These are phyloP conservation scores for Galerucella nymphaeae DNA, from an alignment of 2,888 invertebrate species.

Conservation along the genomic window DNA sequence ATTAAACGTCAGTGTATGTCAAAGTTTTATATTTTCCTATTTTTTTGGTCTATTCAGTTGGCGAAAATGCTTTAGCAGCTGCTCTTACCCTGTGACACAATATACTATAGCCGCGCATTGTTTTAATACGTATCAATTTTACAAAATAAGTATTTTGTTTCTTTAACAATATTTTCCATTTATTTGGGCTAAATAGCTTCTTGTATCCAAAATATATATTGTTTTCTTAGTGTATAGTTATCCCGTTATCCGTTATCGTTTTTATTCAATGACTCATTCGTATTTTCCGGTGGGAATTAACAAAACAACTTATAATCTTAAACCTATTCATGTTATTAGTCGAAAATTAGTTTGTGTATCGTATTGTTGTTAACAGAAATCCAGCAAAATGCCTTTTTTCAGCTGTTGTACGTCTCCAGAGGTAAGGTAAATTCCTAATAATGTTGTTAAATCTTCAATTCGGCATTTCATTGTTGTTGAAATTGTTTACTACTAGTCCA, in stretches of 20 bases:
- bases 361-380: neutral
- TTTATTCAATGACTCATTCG: neutral
- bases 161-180: no score
- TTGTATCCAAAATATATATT: neutral
- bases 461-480: neutral
- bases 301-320: neutral
- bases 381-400: neutral
- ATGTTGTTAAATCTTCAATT: neutral
- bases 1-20: no score
- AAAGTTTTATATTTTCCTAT: no score
- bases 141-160: no score
- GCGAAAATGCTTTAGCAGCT: no score
- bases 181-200: no score
- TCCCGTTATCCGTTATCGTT: slow-evolving; percentile 1
- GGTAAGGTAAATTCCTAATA: slow-evolving; percentile 2
- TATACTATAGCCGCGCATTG: no score
- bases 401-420: neutral
- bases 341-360: neutral
- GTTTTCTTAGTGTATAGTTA: slow-evolving; percentile 1
- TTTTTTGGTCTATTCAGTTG: no score
- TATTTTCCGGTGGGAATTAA: slow-evolving; percentile 11
- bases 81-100: no score
- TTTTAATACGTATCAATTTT: no score
- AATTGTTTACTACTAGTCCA: neutral
- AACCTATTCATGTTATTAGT: neutral